Evolutionary conservation across 2,113 vertebrate species (phyloP), one percentile per base, ranked within the genome.

Genomic region (Gadus chalcogrammus): DNA sequence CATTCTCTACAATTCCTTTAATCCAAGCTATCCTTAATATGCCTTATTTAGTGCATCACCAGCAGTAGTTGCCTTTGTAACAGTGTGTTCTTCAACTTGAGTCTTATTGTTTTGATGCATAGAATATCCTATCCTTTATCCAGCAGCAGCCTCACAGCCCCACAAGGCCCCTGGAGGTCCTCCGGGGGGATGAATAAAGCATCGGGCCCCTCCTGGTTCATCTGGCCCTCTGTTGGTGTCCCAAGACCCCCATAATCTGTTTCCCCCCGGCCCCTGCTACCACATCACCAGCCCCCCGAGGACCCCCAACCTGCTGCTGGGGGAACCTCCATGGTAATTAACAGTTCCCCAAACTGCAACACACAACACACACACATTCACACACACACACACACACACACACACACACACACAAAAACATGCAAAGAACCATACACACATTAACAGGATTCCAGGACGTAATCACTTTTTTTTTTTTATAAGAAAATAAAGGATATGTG

Each of bases 171-270:
- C 68, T 80, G 74, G 65, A 60, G 80, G 85, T 86, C 86, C 85
- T 76, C 84, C 81, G 86, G 86, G 78, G 78, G 81, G 81, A 88
- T 89, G 87, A 90, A 90, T 89, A 90, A 87, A 87, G 86, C 82
- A 89, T 84, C 74, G 92, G 87, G 63, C 92, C 93, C 92, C 93
- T 92, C 90, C 93, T 94, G 95, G 91, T 91, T 91, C 91, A 91
- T 93, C 91, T 92, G 92, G 89, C 89, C 89, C 80, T 92, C 93
- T 94, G 95, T 93, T 93, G 90, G 90, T 93, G 90, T 92, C 94
- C 92, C 82, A 91, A 92, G 91, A 94, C 90, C 87, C 78, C 88
- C 88, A 88, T 92, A 93, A 93, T 93, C 95, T 94, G 92, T 85
- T 91, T 84, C 90, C 88, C 78, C 73, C 69, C 11, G 55, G 52